A percentile compares a stretch with the other conserved stretches of the same genome.
These are phyloP conservation scores for Nephrotoma appendiculata DNA, from an alignment of 2,888 invertebrate species.

Conservation along the genomic window DNA sequence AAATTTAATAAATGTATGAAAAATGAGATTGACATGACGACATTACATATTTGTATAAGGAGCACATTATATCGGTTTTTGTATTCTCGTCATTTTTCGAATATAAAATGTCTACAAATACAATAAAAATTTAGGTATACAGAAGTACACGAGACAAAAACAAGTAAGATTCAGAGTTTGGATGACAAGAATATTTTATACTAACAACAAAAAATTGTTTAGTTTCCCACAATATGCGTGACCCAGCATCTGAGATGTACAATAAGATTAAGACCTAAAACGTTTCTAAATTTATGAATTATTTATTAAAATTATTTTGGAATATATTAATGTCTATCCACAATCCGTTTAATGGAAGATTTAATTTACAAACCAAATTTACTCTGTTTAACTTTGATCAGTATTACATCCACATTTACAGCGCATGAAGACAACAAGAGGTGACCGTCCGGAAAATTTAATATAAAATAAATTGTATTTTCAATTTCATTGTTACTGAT, in stretches of 20 bases:
- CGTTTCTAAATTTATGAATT: not conserved
- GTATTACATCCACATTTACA: not conserved
- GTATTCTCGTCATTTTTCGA: not conserved
- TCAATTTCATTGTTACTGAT: not conserved
- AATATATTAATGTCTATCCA: not conserved
- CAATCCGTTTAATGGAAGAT: not conserved
- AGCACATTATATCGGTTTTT: not conserved
- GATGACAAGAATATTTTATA: not conserved
- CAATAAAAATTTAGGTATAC: not conserved
- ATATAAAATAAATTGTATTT: not conserved
- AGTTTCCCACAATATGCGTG: not conserved
- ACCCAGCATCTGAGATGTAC: not conserved
- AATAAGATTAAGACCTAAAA: not conserved
- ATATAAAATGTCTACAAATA: not conserved
- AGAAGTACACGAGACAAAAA: not conserved
- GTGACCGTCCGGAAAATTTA: constrained; percentile 6
- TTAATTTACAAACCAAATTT: not conserved
- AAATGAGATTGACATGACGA: not conserved
- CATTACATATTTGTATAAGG: not conserved
- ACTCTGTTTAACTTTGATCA: not conserved
- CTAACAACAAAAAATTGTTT: too few relatives aligned
- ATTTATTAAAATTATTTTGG: not conserved
- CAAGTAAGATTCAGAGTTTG: not conserved
- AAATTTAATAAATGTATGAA: not conserved
- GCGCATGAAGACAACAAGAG: not conserved